Base-by-base conservation (phyloP, 2,797 vertebrate species). In the Dendrocincla fuliginosa region DNA sequence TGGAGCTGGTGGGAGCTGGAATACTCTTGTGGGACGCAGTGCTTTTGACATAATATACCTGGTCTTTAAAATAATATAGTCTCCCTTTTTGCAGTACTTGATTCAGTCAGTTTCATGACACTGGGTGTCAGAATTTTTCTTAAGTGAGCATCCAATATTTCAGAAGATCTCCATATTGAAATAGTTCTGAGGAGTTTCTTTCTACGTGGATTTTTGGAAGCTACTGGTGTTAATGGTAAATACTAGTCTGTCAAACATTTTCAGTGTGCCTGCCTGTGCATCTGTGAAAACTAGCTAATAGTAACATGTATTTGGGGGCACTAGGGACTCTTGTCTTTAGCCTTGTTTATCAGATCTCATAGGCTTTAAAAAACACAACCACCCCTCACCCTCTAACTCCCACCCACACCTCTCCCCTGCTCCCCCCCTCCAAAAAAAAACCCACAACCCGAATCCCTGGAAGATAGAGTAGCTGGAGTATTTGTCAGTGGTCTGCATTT, bases 81-180 rank as follows among this genome's bases (percentile, higher is more conserved):
- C 16, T 65, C 9, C 8, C 9, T 75, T 84, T 35, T 1, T 5
- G 28, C 61, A 82, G 5, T 44, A 30, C 9, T 18, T 55, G 19
- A 33, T 82, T 73, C 20, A 20, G 13, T 53, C 57, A 25, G 18
- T 67, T 79, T 41, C 9, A 12, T 42, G 32, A 27, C 12, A 8
- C 7, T 50, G 49, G 9, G 13, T 70, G 10, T 65, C 42, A 65
- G 2, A n/a, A 57, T 17, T 33, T 78, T 71, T 49, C 49, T 3
- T 23, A 30, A 30, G 22, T 50, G 16, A 19, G 16, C 0, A 0
- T 60, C 16, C 13, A 23, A 0, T 52, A 28, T 76, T 85, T 80
- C 28, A 55, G 60, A 57, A 89, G 22, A 20, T 84, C 5, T 93
- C 4, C 16, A 2, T 59, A 52, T 60, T 47, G 11, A 61, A 74